These are phyloP conservation scores for Pachypsylla venusta DNA, from an alignment of 1,140 invertebrate species.

Conservation along the genomic window DNA sequence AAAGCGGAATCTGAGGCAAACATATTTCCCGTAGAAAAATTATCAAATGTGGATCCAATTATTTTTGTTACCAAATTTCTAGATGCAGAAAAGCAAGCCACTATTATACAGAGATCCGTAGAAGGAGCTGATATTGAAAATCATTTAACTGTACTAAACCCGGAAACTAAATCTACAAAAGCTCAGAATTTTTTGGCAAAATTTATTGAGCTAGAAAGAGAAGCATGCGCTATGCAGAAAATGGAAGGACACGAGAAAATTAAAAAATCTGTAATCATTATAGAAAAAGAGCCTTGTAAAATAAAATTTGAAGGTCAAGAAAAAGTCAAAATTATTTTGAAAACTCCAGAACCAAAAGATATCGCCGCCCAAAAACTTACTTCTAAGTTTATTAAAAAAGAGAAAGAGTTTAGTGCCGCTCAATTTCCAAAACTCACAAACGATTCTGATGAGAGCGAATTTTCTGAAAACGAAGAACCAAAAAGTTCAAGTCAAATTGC, in stretches of 20 bases:
- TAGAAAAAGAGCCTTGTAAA: too few species aligned
- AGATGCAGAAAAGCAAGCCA: not conserved
- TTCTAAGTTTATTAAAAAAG: not conserved
- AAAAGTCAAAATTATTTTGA: too few species aligned
- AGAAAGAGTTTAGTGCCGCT: not conserved
- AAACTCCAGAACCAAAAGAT: not conserved
- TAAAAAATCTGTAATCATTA: constrained; percentile 3
- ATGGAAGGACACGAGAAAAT: not conserved
- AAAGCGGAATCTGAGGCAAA: not conserved
- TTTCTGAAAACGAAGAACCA: not conserved
- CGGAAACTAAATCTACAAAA: not conserved
- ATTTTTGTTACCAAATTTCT: not conserved
- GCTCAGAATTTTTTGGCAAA: not conserved
- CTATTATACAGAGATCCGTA: not conserved
- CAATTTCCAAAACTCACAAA: not conserved
- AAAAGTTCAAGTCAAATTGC: not conserved
- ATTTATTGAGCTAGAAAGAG: constrained; percentile 1
- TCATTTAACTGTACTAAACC: not conserved
- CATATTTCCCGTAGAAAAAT: not conserved
- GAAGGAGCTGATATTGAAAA: not conserved
- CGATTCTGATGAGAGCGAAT: not conserved
- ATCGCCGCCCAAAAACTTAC: not conserved
- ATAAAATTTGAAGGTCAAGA: too few species aligned
- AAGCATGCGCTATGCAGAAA: not conserved
- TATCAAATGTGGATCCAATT: not conserved